phyloP scores from a whole-genome alignment of 2,888 invertebrate species.

The Lordiphosa andalusiaca region DNA sequence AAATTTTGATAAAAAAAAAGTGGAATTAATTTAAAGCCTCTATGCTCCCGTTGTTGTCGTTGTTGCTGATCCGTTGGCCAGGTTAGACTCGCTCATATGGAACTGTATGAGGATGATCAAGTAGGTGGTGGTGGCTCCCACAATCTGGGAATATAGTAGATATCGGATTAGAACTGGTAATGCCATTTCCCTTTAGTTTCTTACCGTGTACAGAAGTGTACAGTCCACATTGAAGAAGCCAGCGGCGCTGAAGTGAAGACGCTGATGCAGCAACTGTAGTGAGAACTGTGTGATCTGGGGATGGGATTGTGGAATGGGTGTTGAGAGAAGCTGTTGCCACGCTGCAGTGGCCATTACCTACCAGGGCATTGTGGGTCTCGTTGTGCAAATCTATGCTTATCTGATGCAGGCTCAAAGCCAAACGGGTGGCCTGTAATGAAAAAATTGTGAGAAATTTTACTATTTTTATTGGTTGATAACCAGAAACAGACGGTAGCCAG shows the following conservation, averaged over 20 bases:
- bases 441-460: not conserved
- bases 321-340: no score
- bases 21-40: not conserved
- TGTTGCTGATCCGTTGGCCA: slow-evolving; percentile 4
- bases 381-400: slow-evolving; percentile 78
- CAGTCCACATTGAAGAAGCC: slow-evolving; percentile 81
- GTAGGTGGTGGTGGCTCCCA: slow-evolving; percentile 80
- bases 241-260: slow-evolving; percentile 80
- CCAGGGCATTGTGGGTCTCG: slow-evolving; percentile 79
- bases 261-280: slow-evolving; percentile 81
- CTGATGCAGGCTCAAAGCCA: slow-evolving; percentile 79
- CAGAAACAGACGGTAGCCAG: no score
- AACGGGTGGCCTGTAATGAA: slow-evolving; percentile 78
- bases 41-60: not conserved
- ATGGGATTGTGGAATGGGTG: no score
- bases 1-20: no score
- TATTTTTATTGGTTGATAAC: no score
- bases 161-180: not conserved
- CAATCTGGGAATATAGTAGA: slow-evolving; percentile 74
- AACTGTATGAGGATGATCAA: slow-evolving; percentile 81
- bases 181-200: not conserved
- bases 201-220: slow-evolving; percentile 80
- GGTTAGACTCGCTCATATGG: slow-evolving; percentile 73
- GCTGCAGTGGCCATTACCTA: slow-evolving; percentile 49
- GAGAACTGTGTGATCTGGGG: slow-evolving; percentile 82